These are phyloP conservation scores for Drosophila paramelanica DNA, from an alignment of 2,888 invertebrate species.

Conservation along the genomic window DNA sequence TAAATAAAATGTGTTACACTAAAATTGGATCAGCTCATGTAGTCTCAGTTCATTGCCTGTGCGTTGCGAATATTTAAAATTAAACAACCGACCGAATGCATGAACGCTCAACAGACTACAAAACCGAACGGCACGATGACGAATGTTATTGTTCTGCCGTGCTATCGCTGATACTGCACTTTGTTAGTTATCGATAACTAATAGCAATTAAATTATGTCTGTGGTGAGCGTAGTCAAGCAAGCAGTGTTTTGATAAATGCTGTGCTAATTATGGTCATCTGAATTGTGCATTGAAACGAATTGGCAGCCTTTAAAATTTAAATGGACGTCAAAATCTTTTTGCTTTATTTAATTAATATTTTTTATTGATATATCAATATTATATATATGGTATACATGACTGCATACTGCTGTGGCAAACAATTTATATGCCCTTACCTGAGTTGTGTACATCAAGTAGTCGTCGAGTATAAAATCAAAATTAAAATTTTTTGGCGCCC, in stretches of 20 bases:
- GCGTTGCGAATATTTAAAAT: slow-evolving; percentile 26
- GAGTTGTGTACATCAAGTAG: slow-evolving; percentile 4
- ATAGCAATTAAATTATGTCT: neutral
- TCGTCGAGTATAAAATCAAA: slow-evolving; percentile 43
- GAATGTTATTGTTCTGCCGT: slow-evolving; percentile 21
- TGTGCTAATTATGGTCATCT: neutral
- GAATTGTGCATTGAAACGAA: neutral
- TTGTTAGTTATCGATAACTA: slow-evolving; percentile 25
- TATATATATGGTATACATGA: too few relatives aligned
- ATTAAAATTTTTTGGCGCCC: slow-evolving; percentile 23
- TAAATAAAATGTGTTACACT: slow-evolving; percentile 29
- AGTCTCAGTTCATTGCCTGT: slow-evolving; percentile 27
- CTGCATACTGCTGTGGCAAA: too few relatives aligned
- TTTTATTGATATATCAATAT: neutral
- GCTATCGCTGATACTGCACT: slow-evolving; percentile 10
- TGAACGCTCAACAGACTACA: slow-evolving; percentile 17
- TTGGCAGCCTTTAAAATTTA: neutral
- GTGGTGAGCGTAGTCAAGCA: neutral
- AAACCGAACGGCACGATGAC: slow-evolving; percentile 26
- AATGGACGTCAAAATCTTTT: neutral
- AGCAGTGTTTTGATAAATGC: neutral
- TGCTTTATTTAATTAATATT: neutral
- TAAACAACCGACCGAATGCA: slow-evolving; percentile 11
- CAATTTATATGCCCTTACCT: neutral
- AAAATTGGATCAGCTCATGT: slow-evolving; percentile 25